These are phyloP conservation scores for Beaufortia kweichowensis DNA, from an alignment of 2,113 vertebrate genomes.

Conservation along the genomic window DNA sequence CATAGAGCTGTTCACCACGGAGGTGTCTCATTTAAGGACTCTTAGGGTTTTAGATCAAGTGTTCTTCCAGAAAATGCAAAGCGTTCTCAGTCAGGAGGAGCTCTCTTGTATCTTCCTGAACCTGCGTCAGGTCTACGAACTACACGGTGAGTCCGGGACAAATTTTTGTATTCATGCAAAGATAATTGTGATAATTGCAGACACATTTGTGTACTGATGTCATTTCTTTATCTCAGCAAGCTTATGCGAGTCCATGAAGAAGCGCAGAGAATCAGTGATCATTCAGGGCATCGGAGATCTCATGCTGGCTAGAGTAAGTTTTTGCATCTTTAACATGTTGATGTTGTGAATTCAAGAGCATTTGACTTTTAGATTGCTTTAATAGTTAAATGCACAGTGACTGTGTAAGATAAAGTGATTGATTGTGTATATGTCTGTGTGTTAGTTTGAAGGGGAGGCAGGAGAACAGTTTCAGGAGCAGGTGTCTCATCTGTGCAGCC, in stretches of 20 bases:
- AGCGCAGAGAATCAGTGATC: constrained; percentile 80
- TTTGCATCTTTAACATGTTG: neutral
- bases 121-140: constrained; percentile 84
- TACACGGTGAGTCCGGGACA: constrained; percentile 80
- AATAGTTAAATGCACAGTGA: neutral
- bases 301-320: constrained; percentile 84
- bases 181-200: neutral
- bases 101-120: constrained; percentile 90
- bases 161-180: neutral
- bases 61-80: constrained; percentile 86
- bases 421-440: neutral
- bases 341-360: neutral
- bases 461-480: constrained; percentile 88
- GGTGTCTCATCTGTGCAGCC: constrained; percentile 84
- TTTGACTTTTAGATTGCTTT: neutral
- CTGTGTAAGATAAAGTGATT: no score
- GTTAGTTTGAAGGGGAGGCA: constrained; percentile 83
- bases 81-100: constrained; percentile 81
- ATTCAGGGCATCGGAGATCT: constrained; percentile 86
- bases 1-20: constrained; percentile 88
- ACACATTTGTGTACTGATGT: neutral
- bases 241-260: constrained; percentile 88
- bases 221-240: constrained; percentile 71
- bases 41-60: constrained; percentile 87
- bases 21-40: constrained; percentile 86